Base-by-base conservation (phyloP, 64 coral and sea anemone genomes). In the Stichodactyla helianthus region DNA sequence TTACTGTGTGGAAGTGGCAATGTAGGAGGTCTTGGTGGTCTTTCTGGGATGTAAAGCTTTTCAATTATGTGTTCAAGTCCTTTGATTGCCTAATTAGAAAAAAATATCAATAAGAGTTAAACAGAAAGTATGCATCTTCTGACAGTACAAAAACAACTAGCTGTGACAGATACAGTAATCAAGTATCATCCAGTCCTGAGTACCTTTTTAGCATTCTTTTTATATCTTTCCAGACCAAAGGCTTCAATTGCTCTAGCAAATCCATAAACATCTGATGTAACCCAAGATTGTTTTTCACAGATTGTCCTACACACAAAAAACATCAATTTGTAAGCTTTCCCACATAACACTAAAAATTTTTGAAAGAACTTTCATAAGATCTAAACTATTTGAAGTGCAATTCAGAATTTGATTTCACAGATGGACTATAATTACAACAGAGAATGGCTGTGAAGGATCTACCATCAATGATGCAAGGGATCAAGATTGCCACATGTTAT, bases 201-300 rank as follows among this genome's bases (percentile, higher is more conserved):
- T 82, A 98, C 95, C 95, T 98, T 98, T 15, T 64, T 52, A 7
- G 85, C 79, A 94, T 98, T 98, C 82, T 71, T 76, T 84, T 98
- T 98, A 86, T 98, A 98, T 92, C 95, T 94, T 92, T 98, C 89
- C 81, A 98, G 51, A n/a, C 95, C 95, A 92, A 92, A 94, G 57
- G 87, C 77, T 92, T 94, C 92, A 74, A 98, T 83, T 52, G 92
- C 85, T 88, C 95, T 92, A 53, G 92, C 93, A 92, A 98, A 89
- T 22, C 92, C 95, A 98, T 86, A 98, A 27, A 98, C 87, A 89
- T 87, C 81, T 53, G 89, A 89, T 4, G 92, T 79, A 60, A 98
- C 52, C 95, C 95, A 98, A 4, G 89, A 86, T 26, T 98, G 84
- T 64, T 89, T 93, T 54, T 89, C 63, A 70, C 95, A 98, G 1